phyloP scores from a whole-genome alignment of 2,113 vertebrate species.

The Coryphaenoides rupestris region DNA sequence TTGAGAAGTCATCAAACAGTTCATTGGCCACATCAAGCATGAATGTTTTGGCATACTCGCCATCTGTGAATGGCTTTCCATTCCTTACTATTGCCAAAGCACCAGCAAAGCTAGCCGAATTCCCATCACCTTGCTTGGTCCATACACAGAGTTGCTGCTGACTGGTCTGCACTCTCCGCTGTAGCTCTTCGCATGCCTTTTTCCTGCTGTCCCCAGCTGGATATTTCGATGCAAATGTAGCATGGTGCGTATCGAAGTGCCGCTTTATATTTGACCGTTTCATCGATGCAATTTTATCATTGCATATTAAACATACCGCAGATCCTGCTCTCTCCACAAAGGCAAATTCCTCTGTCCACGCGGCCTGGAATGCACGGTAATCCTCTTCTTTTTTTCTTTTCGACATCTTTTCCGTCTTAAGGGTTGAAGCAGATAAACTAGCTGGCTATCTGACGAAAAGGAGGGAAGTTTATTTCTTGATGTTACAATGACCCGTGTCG shows the following conservation, averaged over 20 bases:
- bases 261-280: too few relatives aligned
- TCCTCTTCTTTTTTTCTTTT: conserved; percentile 2
- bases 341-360: too few relatives aligned
- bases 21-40: conserved; percentile 47
- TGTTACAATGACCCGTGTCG: too few relatives aligned
- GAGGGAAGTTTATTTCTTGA: too few relatives aligned
- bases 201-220: conserved; percentile 17
- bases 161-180: neutral
- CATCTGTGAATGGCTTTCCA: conserved; percentile 46
- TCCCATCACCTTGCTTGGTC: neutral
- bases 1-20: conserved; percentile 42
- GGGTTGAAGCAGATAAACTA: neutral
- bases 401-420: neutral
- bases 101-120: conserved; percentile 5
- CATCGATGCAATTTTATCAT: too few relatives aligned
- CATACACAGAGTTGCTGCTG: too few relatives aligned
- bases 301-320: too few relatives aligned
- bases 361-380: neutral
- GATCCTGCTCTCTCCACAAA: too few relatives aligned
- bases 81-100: conserved; percentile 40
- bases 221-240: conserved; percentile 18
- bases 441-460: neutral
- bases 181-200: too few relatives aligned
- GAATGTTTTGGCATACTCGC: conserved; percentile 30
- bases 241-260: conserved; percentile 15